Base-by-base conservation (phyloP, 2,888 invertebrate genomes). In the Allacma fusca region DNA sequence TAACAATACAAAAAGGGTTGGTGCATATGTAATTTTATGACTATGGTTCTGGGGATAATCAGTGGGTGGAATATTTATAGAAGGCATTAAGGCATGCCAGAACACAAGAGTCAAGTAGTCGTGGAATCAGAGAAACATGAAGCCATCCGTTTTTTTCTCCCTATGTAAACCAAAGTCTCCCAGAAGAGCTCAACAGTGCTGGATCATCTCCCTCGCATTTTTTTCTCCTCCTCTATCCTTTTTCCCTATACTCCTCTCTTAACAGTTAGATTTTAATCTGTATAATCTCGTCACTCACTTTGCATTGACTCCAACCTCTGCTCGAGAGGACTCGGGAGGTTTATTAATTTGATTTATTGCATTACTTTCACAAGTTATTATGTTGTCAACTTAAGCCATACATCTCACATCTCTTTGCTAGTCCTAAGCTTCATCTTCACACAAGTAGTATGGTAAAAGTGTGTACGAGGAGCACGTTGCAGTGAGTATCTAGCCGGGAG, bases 21-120 rank as follows among this genome's bases (percentile, higher is more conserved):
- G n/a, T 50, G n/a, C n/a, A 50, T 50, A 50, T 50, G 50, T 50
- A 13, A 68, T 16, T 29, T 29, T 40, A 68, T 67, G 67, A n/a
- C 67, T 28, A 50, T 50, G 50, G 50, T 34, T 29, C 34, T 40
- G 23, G 26, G 68, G 68, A 68, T 68, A 68, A 68, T 68, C 68
- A 68, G 68, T 68, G 68, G 68, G 68, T 68, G 68, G 68, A 68
- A 68, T 68, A 68, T 68, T 68, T 68, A 68, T 68, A 68, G 68
- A 68, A 68, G 68, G 68, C 68, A 40, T 68, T 29, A 68, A 68
- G 68, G 68, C 68, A 40, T 68, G 68, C 68, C 68, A 68, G 40
- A 68, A 68, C 19, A 26, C 65, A 65, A 28, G 65, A 50, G 50
- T 50, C 50, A 50, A 50, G 50, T 50, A 19, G 50, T 50, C 16